Percentiles rank a stretch among this genome's conserved stretches.
Conservation (phyloP, 2,888 invertebrate genomes). For the Tenthredo mesomela region DNA sequence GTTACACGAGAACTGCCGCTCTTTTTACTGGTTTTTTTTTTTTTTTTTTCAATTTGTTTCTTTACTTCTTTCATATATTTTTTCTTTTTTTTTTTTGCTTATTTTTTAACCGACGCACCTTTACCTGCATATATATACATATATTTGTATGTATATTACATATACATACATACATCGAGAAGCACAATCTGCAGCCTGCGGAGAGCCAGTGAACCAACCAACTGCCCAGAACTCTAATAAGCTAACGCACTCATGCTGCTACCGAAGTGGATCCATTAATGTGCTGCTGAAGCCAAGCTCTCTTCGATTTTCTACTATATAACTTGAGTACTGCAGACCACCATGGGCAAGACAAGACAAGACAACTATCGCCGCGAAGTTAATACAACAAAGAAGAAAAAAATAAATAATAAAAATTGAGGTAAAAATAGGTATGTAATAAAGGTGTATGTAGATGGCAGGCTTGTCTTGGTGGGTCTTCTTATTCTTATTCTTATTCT, state of each 20-base stretch:
- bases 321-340: background rate
- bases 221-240: constrained; percentile 27
- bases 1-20: background rate
- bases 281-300: background rate
- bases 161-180: background rate
- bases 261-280: constrained; percentile 42
- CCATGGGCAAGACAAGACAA: background rate
- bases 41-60: too few species aligned
- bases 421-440: background rate
- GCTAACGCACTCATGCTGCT: constrained; percentile 34
- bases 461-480: background rate
- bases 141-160: background rate
- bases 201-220: background rate
- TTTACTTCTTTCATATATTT: background rate
- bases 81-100: background rate
- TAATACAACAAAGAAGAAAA: background rate
- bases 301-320: too few species aligned
- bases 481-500: background rate
- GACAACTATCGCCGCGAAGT: constrained; percentile 27
- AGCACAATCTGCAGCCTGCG: background rate
- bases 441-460: background rate
- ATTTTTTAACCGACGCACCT: background rate
- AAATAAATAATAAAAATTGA: background rate
- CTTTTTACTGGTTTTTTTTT: background rate
- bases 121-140: background rate